Conservation (phyloP, 2,113 vertebrate genomes). For the Psilopsiagon aurifrons region DNA sequence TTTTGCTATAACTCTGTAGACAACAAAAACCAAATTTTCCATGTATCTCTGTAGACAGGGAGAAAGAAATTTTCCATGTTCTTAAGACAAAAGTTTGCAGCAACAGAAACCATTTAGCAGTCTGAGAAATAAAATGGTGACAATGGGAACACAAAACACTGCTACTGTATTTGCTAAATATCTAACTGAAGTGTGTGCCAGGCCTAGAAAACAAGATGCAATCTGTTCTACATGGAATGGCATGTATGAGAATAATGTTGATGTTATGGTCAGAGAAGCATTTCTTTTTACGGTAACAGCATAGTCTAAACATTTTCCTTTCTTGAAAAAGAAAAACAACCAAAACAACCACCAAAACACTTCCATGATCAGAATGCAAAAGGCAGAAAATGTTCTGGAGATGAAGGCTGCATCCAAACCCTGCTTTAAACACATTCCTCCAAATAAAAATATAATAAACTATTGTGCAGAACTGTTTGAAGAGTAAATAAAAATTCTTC, state of each 20-base stretch:
- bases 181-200: neutral
- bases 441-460: slow-evolving; percentile 25
- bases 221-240: slow-evolving; percentile 24
- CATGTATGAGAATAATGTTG: neutral
- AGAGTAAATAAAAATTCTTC: slow-evolving; percentile 31
- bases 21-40: neutral
- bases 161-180: neutral
- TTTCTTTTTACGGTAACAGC: neutral
- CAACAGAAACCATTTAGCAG: neutral
- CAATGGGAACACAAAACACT: neutral
- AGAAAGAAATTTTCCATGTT: neutral
- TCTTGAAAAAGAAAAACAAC: neutral
- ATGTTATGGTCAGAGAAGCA: neutral
- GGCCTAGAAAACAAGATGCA: slow-evolving; percentile 23
- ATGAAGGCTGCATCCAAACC: neutral
- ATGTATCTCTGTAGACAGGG: neutral
- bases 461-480: neutral
- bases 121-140: neutral
- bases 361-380: neutral
- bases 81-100: neutral
- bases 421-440: neutral
- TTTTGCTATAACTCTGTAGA: neutral
- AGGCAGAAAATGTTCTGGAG: slow-evolving; percentile 2
- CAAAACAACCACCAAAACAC: neutral
- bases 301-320: slow-evolving; percentile 22